phyloP scores from a whole-genome alignment of 2,888 invertebrate species.

The Apantesis nais region DNA sequence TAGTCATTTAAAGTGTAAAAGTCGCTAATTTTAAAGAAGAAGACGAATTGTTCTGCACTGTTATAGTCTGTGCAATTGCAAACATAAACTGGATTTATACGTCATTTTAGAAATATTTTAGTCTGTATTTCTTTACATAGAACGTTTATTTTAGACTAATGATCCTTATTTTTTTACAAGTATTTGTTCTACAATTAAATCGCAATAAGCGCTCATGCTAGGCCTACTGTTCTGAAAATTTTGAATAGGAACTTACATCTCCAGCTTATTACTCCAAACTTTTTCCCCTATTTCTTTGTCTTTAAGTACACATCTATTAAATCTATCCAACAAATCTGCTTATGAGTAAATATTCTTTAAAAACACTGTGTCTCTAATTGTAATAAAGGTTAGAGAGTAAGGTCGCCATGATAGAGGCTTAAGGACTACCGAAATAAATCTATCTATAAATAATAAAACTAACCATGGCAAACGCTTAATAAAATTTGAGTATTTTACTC shows the following conservation, averaged over 20 bases:
- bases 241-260: neutral
- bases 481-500: neutral
- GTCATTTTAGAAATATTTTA: no score
- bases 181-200: no score
- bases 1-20: conserved; percentile 50
- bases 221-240: neutral
- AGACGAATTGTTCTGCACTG: neutral
- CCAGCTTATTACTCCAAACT: neutral
- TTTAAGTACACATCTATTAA: neutral
- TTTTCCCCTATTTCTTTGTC: neutral
- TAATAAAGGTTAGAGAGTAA: neutral
- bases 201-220: no score
- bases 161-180: no score
- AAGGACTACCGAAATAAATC: neutral
- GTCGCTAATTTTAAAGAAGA: conserved; percentile 3
- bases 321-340: neutral
- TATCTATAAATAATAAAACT: neutral
- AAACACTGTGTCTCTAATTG: neutral
- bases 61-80: no score
- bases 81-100: no score
- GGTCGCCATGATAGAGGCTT: neutral
- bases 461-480: neutral
- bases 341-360: neutral
- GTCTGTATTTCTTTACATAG: no score
- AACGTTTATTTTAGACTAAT: no score